Base-by-base conservation (phyloP, 2,797 vertebrate species). In the Bradypus variegatus region DNA sequence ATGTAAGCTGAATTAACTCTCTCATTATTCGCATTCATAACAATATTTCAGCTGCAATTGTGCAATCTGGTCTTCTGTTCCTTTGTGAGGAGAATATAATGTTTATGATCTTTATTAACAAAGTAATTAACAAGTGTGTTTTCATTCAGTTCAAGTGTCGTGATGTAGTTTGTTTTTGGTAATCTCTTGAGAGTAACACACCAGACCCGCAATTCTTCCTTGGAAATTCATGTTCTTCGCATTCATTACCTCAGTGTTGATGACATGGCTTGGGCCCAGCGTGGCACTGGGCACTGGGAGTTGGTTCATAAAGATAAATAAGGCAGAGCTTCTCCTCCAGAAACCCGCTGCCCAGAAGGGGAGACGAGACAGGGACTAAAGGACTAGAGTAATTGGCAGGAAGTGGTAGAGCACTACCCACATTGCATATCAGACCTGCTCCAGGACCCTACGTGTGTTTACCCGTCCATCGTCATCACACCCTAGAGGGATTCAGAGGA, bases 61-160 rank as follows among this genome's bases (percentile, higher is more conserved):
- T 90, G 55, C 80, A 83, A 58, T 94, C 94, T 91, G 88, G 80
- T 78, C 91, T 70, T 70, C 73, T 38, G 41, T n/a, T 85, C 76
- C 62, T 72, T 75, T 12, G 75, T 3, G 41, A 88, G 38, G 82
- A 50, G 85, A 85, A 87, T 72, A 18, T 85, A 78, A 70, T 70
- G 73, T 83, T 77, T 85, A 60, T 70, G 81, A 86, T 81, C 89
- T 93, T 80, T 90, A 87, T 93, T 94, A 84, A 91, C 78, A 91
- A 91, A 88, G 86, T 92, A 45, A 93, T 88, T 85, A 93, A 92
- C 65, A 92, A 92, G 82, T 79, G 86, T 60, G 89, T 95, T 92
- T 93, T 89, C 86, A 83, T 94, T 94, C 86, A 72, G 86, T 87
- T 83, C 77, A 88, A 82, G 89, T 78, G 91, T 93, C 85, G 21